phyloP scores from a whole-genome alignment of 1,140 invertebrate species.

The Trichonephila clavata region DNA sequence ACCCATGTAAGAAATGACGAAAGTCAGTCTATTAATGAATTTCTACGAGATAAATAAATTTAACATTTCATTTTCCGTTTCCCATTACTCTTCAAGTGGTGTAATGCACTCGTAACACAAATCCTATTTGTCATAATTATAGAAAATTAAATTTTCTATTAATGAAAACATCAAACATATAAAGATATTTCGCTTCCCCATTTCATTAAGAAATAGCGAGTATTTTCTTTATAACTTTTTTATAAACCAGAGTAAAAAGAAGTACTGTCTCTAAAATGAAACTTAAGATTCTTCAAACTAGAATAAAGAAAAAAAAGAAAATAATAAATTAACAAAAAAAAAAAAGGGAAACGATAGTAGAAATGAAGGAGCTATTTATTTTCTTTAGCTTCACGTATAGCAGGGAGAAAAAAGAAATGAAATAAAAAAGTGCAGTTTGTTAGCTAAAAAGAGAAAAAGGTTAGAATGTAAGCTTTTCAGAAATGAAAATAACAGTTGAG shows the following conservation, averaged over 20 bases:
- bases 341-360: background rate
- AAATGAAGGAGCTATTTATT: background rate
- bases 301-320: background rate
- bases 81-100: no score
- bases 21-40: background rate
- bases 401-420: background rate
- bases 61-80: background rate
- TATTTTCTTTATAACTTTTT: background rate
- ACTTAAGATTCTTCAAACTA: background rate
- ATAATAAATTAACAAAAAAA: background rate
- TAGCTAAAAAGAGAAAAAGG: constrained; percentile 2
- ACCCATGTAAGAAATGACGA: background rate
- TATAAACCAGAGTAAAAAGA: background rate
- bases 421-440: constrained; percentile 1
- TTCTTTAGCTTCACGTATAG: background rate
- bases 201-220: background rate
- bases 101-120: background rate
- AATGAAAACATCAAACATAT: background rate
- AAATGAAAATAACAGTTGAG: constrained; percentile 6
- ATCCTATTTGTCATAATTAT: background rate
- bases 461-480: constrained; percentile 21
- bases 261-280: background rate
- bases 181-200: background rate
- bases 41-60: background rate
- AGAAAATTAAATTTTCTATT: background rate